Evolutionary conservation across 35 echinoderm and acorn worm species (phyloP).

Genomic region (Apostichopus californicus): DNA sequence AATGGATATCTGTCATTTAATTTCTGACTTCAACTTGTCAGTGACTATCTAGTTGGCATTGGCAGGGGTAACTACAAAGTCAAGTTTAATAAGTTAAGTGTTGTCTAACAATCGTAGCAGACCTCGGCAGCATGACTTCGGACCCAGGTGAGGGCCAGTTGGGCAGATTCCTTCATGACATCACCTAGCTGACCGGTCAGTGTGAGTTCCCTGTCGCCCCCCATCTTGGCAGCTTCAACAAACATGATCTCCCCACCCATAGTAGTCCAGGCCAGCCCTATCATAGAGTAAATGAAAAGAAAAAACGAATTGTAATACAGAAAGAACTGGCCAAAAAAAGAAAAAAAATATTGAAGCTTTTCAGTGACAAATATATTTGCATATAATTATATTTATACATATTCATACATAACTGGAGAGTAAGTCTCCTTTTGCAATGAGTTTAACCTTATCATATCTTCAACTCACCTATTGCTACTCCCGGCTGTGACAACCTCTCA

Average conservation of each 20-base stretch:
- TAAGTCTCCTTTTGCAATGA: too few species aligned
- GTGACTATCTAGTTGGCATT: too few species aligned
- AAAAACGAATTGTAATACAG: too few species aligned
- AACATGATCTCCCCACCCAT: constrained; percentile 98
- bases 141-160: constrained; percentile 92
- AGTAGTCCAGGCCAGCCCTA: constrained; percentile 93
- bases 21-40: too few species aligned
- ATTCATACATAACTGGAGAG: too few species aligned
- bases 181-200: constrained; percentile 97
- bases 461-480: constrained; percentile 90
- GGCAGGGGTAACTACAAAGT: too few species aligned
- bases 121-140: constrained; percentile 91
- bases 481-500: constrained; percentile 89
- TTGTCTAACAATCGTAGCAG: not conserved
- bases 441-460: not conserved
- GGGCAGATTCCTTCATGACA: constrained; percentile 99
- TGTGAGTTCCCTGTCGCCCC: constrained; percentile 88
- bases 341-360: too few species aligned
- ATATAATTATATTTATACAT: too few species aligned
- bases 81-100: too few species aligned
- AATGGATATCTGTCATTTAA: too few species aligned
- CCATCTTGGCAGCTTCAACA: constrained; percentile 97
- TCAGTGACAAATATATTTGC: too few species aligned
- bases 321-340: too few species aligned
- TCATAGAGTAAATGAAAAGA: not conserved